Evolutionary conservation across 2,888 invertebrate genomes (phyloP).

Genomic region (Drosophila kanekoi): DNA sequence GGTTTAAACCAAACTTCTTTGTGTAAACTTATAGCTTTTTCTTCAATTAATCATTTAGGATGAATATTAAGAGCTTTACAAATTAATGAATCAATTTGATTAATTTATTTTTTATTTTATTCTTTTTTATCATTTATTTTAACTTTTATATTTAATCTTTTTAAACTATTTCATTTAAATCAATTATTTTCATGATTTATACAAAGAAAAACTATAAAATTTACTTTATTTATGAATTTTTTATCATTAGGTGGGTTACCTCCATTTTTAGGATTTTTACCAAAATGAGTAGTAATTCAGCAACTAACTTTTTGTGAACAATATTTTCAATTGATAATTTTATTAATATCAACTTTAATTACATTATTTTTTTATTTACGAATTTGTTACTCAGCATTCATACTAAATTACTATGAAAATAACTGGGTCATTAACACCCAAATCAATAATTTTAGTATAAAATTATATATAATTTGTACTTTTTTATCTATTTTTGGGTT

Average conservation of each 20-base stretch:
- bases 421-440: constrained; percentile 84
- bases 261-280: constrained; percentile 88
- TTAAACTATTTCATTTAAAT: constrained; percentile 83
- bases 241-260: constrained; percentile 87
- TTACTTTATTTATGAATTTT: constrained; percentile 7
- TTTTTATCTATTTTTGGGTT: constrained; percentile 77
- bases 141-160: constrained; percentile 85
- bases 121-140: too few relatives aligned
- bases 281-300: constrained; percentile 87
- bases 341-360: constrained; percentile 82
- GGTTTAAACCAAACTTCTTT: constrained; percentile 87
- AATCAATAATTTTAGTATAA: constrained; percentile 82
- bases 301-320: constrained; percentile 85
- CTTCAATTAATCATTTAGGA: constrained; percentile 88
- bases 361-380: constrained; percentile 86
- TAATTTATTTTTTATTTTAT: too few relatives aligned
- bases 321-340: constrained; percentile 8
- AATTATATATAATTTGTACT: constrained; percentile 68
- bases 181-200: too few relatives aligned
- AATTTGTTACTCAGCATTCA: constrained; percentile 85
- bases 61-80: constrained; percentile 86
- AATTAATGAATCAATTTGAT: constrained; percentile 85
- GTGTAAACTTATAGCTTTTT: too few relatives aligned
- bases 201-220: too few relatives aligned
- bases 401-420: constrained; percentile 86